These are phyloP conservation scores for Eilema depressum DNA, from an alignment of 2,888 invertebrate species.

Conservation along the genomic window DNA sequence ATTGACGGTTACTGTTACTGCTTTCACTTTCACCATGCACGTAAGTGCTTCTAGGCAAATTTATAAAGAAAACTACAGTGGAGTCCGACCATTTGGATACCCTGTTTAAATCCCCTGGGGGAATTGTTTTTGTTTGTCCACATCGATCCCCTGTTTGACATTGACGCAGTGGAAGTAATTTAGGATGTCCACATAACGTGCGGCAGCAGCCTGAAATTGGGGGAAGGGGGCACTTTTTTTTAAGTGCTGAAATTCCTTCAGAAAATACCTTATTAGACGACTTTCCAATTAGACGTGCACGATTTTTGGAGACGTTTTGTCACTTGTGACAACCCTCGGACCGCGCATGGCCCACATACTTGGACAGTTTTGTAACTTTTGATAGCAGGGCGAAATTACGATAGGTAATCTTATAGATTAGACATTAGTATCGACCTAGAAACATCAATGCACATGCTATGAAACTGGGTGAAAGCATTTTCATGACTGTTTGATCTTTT, in stretches of 20 bases:
- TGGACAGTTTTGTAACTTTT: constrained; percentile 1
- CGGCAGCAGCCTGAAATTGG: no score
- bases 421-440: background rate
- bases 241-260: no score
- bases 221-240: no score
- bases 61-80: background rate
- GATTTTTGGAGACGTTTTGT: no score
- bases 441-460: background rate
- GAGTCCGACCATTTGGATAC: no score
- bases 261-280: no score
- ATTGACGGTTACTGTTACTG: background rate
- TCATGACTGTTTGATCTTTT: background rate
- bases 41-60: background rate
- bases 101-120: no score
- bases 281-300: no score
- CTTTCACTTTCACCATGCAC: constrained; percentile 2
- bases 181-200: background rate
- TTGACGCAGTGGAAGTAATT: background rate
- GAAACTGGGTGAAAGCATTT: background rate
- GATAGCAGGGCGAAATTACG: background rate
- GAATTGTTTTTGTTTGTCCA: no score
- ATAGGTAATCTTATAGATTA: background rate
- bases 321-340: no score
- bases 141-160: background rate
- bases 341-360: no score